Base-by-base conservation (phyloP, 2,113 vertebrate genomes). In the Tinamus guttatus region DNA sequence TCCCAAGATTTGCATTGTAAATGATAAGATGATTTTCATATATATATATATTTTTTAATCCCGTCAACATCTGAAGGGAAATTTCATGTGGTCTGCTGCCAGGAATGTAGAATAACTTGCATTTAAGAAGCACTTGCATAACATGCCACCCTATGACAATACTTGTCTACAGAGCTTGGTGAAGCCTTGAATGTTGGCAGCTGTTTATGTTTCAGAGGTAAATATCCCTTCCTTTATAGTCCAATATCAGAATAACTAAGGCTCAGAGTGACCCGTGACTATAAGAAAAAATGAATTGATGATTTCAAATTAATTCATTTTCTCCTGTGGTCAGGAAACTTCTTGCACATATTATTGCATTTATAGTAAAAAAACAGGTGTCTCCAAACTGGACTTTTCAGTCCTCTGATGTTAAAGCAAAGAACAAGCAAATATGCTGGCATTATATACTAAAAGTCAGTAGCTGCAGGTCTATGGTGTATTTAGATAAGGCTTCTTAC, bases 1-100 rank as follows among this genome's bases (percentile, higher is more conserved):
- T 96, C 88, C 83, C 67, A 32, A 83, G 90, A 96, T 97, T 96
- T 96, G 95, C 94, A 97, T 96, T 96, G 94, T 96, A 96, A 95
- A 97, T 97, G 83, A 96, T 95, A 94, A 89, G 82, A 54, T 89
- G 73, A 94, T 94, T 95, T 95, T 95, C 90, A 95, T 95, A 93
- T 54, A 91, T 85, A 89, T 90, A 60, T 54, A 52, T 52, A 52
- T 25, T 54, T 54, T 54, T 90, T 45, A 24, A 94, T 93, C 88
- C 88, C 58, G 1, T 95, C 91, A 91, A 78, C 92, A 94, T 97
- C 95, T 96, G 74, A 97, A 96, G 89, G 82, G 90, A 96, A 92
- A 85, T 94, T 94, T 96, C 89, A 85, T 95, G 87, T 94, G 82
- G 80, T 96, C 78, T 92, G 49, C 68, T 96, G 95, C 94, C 96